Conservation (phyloP, 2,113 vertebrate genomes). For the Lathamus discolor region DNA sequence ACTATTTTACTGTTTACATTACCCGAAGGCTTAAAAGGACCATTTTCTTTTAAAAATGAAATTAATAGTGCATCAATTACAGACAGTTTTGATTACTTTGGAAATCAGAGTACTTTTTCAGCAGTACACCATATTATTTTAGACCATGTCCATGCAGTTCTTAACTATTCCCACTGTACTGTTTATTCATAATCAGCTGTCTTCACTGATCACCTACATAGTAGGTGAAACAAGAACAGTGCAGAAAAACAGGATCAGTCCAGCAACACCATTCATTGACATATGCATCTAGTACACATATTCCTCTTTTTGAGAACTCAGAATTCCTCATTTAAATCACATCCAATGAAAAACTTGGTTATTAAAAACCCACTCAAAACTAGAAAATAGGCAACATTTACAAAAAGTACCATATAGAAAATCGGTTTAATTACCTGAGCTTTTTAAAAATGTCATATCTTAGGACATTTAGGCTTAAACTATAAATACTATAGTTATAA, state of each 20-base stretch:
- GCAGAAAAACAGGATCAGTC: neutral
- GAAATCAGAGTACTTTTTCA: neutral
- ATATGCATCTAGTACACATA: rapidly evolving
- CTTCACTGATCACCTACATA: neutral
- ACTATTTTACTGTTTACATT: neutral
- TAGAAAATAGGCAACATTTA: neutral
- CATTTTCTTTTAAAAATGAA: neutral
- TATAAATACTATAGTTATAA: neutral
- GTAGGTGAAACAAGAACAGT: neutral
- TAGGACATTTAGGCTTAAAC: neutral
- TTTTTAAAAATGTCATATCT: neutral
- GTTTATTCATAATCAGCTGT: neutral
- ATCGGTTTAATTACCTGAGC: neutral
- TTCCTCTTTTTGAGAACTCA: neutral
- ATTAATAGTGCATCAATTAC: neutral
- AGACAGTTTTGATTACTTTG: neutral
- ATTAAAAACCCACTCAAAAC: neutral
- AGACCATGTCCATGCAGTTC: neutral
- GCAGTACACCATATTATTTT: neutral
- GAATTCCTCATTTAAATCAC: neutral
- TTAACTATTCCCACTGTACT: neutral
- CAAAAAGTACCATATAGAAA: neutral
- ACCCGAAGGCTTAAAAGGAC: neutral
- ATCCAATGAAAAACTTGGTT: neutral
- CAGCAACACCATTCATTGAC: neutral